Conservation (phyloP, 2,797 vertebrate species). For the Smutsia gigantea region DNA sequence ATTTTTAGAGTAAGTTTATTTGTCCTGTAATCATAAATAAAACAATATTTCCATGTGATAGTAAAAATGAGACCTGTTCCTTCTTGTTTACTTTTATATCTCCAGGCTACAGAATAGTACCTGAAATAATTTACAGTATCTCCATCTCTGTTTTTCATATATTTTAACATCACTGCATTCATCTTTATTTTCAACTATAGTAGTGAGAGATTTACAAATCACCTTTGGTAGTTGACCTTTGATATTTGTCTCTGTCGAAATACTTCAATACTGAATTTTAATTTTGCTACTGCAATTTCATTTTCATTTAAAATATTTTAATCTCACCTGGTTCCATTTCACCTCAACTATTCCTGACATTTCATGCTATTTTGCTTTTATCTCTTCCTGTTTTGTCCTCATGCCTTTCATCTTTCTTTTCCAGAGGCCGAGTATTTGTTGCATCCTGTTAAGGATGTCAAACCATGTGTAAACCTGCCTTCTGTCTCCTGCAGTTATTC, state of each 20-base stretch:
- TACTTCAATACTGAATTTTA: neutral
- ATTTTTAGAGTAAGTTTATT: neutral
- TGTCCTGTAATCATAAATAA: neutral
- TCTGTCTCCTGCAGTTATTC: neutral
- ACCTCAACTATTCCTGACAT: neutral
- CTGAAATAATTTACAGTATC: neutral
- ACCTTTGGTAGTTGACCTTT: neutral
- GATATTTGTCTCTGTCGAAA: neutral
- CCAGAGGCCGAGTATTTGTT: neutral
- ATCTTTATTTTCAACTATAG: neutral
- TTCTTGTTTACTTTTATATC: neutral
- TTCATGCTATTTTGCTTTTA: neutral
- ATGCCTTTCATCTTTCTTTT: neutral
- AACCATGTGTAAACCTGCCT: neutral
- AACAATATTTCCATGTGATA: neutral
- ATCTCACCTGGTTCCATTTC: neutral
- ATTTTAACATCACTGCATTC: neutral
- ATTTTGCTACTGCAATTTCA: neutral
- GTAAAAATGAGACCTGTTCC: neutral
- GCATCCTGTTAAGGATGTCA: neutral
- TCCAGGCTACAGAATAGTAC: neutral
- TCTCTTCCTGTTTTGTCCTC: neutral
- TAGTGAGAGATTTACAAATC: neutral
- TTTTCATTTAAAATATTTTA: neutral
- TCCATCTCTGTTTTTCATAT: neutral